phyloP scores from a whole-genome alignment of 37 sponge, comb jelly and placozoan species.

The Hormiphora californensis region DNA sequence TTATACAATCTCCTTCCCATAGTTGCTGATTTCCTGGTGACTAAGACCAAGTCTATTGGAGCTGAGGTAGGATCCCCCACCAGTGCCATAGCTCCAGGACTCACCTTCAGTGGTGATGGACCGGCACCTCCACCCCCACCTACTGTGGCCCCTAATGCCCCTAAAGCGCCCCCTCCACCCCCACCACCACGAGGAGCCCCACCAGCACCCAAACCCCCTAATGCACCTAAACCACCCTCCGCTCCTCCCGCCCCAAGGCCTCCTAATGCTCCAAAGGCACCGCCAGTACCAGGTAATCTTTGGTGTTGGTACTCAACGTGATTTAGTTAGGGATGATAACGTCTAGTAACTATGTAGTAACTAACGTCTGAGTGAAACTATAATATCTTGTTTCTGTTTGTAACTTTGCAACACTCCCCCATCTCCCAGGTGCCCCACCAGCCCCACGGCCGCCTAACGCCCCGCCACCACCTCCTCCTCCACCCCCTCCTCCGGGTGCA shows the following conservation, averaged over 20 bases:
- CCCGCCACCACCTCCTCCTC: constrained; percentile 4
- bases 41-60: too few species aligned
- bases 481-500: constrained; percentile 16
- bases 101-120: too few species aligned
- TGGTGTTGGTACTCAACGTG: too few species aligned
- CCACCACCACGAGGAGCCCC: not conserved
- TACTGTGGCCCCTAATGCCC: not conserved
- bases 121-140: not conserved
- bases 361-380: too few species aligned
- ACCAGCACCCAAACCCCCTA: constrained; percentile 5
- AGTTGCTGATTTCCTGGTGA: too few species aligned
- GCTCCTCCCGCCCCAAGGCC: constrained; percentile 26
- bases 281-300: not conserved
- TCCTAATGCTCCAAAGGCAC: not conserved
- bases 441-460: constrained; percentile 2
- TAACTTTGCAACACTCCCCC: too few species aligned
- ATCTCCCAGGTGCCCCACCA: not conserved
- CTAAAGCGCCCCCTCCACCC: not conserved
- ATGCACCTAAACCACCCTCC: not conserved
- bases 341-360: too few species aligned
- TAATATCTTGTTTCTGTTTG: too few species aligned
- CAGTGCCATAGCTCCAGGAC: too few species aligned
- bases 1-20: too few species aligned
- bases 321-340: too few species aligned
- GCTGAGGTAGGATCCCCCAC: too few species aligned